Evolutionary conservation across 2,113 vertebrate species (phyloP).

Genomic region (Hippocampus comes): DNA sequence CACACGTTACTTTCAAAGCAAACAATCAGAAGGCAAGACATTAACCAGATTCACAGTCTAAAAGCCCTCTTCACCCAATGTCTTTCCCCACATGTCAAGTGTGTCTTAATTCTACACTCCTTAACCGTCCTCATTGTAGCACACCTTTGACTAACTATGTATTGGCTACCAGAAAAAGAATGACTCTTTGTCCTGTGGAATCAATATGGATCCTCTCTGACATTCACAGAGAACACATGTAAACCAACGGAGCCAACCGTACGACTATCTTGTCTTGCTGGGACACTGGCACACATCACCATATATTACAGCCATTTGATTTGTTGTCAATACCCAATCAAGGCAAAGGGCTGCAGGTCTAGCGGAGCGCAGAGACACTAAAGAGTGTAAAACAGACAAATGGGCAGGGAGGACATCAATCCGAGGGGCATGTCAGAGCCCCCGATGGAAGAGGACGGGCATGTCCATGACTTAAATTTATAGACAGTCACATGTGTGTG

Average conservation of each 20-base stretch:
- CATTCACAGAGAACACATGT: conserved; percentile 73
- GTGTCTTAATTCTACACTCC: conserved; percentile 77
- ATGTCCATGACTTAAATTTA: conserved; percentile 69
- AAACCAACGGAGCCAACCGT: conserved; percentile 59
- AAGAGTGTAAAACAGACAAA: conserved; percentile 76
- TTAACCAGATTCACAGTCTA: conserved; percentile 89
- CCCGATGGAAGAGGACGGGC: conserved; percentile 66
- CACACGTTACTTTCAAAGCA: conserved; percentile 86
- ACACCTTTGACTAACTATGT: conserved; percentile 68
- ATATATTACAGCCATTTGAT: conserved; percentile 76
- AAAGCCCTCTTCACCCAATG: conserved; percentile 69
- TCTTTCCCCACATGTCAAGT: conserved; percentile 79
- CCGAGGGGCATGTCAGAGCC: conserved; percentile 68
- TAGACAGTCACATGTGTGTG: conserved; percentile 73
- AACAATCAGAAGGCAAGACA: conserved; percentile 88
- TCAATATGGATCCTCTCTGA: conserved; percentile 69
- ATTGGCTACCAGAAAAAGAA: conserved; percentile 63
- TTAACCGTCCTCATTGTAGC: conserved; percentile 58
- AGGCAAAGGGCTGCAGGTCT: conserved; percentile 60
- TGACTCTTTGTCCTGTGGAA: conserved; percentile 64
- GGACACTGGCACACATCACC: conserved; percentile 66
- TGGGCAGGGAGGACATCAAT: conserved; percentile 73
- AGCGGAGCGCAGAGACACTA: conserved; percentile 70
- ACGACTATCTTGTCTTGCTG: conserved; percentile 72
- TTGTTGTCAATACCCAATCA: conserved; percentile 81